Conservation (phyloP, 2,888 invertebrate genomes). For the Scrobipalpa atriplicella region DNA sequence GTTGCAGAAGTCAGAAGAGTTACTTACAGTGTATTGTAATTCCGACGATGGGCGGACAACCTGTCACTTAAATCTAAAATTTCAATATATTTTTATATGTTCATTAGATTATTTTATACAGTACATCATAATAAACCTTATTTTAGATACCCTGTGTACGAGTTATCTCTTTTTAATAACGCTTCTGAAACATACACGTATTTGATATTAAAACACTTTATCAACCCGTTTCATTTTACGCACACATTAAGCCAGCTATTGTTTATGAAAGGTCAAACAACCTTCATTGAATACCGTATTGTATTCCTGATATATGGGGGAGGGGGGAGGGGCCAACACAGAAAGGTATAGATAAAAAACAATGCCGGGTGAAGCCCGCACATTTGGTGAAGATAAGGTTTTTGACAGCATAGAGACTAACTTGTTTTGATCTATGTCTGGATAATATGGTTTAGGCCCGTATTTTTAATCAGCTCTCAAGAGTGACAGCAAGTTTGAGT, state of each 20-base stretch:
- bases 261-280: constrained; percentile 18
- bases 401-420: background rate
- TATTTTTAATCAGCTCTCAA: too few species aligned
- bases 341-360: background rate
- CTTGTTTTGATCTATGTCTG: too few species aligned
- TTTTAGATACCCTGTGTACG: background rate
- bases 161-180: constrained; percentile 10
- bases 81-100: too few species aligned
- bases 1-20: too few species aligned
- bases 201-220: constrained; percentile 21
- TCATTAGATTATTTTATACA: too few species aligned
- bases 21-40: too few species aligned
- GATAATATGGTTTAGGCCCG: too few species aligned
- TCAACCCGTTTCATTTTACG: constrained; percentile 18
- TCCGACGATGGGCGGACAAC: too few species aligned
- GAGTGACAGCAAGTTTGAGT: too few species aligned
- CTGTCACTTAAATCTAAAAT: too few species aligned
- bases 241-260: constrained; percentile 12
- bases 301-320: constrained; percentile 16
- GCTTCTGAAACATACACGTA: constrained; percentile 8
- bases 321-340: too few species aligned
- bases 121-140: background rate
- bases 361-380: background rate
- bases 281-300: constrained; percentile 18
- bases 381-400: background rate